These are phyloP conservation scores for Carpatolechia fugitivella DNA, from an alignment of 2,888 invertebrate genomes.

Conservation along the genomic window DNA sequence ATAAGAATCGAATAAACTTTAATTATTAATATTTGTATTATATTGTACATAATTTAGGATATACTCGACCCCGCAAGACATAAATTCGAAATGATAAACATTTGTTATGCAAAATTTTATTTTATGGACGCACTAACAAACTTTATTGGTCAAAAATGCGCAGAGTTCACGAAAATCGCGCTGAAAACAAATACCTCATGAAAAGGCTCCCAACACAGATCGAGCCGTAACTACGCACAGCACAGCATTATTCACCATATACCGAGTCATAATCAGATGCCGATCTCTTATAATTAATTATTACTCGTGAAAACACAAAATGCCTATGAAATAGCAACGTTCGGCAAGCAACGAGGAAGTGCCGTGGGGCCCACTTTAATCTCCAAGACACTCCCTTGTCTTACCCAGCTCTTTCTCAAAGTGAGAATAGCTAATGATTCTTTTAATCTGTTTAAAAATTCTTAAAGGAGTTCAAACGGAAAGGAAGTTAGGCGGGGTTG, in stretches of 20 bases:
- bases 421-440: slow-evolving; percentile 73
- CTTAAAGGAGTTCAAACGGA: slow-evolving; percentile 63
- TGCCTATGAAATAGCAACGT: slow-evolving; percentile 26
- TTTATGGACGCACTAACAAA: too few relatives aligned
- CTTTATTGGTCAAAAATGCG: too few relatives aligned
- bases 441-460: slow-evolving; percentile 73
- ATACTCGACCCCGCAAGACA: too few relatives aligned
- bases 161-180: too few relatives aligned
- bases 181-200: background rate
- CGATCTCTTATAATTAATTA: slow-evolving; percentile 21
- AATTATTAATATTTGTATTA: too few relatives aligned
- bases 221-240: background rate
- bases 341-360: slow-evolving; percentile 25
- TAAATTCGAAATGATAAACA: too few relatives aligned
- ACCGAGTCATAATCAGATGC: background rate
- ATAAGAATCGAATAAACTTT: too few relatives aligned
- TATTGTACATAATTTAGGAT: too few relatives aligned
- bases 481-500: slow-evolving; percentile 37
- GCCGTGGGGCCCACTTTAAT: slow-evolving; percentile 63
- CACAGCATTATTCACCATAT: background rate
- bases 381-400: slow-evolving; percentile 58
- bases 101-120: too few relatives aligned
- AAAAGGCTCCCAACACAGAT: background rate
- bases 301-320: slow-evolving; percentile 8
- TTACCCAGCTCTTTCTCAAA: slow-evolving; percentile 44